Percentiles rank a stretch among this genome's conserved stretches.
Evolutionary conservation across 1,140 invertebrate species (phyloP).

Genomic region (Laodelphax striatellus): DNA sequence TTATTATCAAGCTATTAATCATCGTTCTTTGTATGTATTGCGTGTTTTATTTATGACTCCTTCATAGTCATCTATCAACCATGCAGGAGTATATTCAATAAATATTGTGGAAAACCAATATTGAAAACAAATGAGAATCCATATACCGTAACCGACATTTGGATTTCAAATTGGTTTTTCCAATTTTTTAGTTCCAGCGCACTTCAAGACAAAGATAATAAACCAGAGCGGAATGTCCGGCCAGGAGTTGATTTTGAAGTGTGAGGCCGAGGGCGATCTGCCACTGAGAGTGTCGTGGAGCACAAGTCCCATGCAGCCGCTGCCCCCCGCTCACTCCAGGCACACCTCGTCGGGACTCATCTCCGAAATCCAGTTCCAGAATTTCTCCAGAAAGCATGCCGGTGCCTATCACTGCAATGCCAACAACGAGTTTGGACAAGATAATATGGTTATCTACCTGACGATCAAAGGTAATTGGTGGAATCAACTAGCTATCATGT

Average conservation of each 20-base stretch:
- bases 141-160: too few species aligned
- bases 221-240: conserved; percentile 40
- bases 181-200: conserved; percentile 51
- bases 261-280: conserved; percentile 72
- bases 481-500: too few species aligned
- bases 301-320: conserved; percentile 11
- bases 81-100: too few species aligned
- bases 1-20: too few species aligned
- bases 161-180: too few species aligned
- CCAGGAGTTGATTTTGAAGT: conserved; percentile 53
- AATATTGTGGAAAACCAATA: too few species aligned
- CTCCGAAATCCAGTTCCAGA: conserved; percentile 25
- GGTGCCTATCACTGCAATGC: conserved; percentile 77
- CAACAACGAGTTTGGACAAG: conserved; percentile 70
- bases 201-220: conserved; percentile 53
- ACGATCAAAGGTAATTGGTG: conserved; percentile 59
- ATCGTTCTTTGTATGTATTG: too few species aligned
- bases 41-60: too few species aligned
- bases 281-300: conserved; percentile 68
- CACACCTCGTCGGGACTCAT: conserved; percentile 23
- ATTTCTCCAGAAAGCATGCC: conserved; percentile 51
- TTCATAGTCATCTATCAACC: too few species aligned
- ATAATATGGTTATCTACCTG: conserved; percentile 68
- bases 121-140: too few species aligned
- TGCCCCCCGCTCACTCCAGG: conserved; percentile 16